These are phyloP conservation scores for Sebastes minor DNA, from an alignment of 2,797 vertebrate genomes.

Conservation along the genomic window DNA sequence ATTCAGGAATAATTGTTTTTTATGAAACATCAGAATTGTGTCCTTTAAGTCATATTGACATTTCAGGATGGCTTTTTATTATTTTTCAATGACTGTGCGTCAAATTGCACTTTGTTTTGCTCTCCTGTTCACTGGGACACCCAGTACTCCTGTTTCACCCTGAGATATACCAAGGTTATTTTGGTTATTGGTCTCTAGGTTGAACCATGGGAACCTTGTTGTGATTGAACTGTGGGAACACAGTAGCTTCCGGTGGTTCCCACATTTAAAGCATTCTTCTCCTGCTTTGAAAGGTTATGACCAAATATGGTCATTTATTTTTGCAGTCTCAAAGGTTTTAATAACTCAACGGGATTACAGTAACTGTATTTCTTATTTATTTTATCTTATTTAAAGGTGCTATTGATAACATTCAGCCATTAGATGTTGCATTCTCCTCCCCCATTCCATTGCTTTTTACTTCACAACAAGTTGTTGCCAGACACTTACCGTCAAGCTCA, in stretches of 20 bases:
- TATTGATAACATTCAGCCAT: too few relatives aligned
- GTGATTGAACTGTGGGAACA: conserved; percentile 18
- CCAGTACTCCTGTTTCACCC: conserved; percentile 49
- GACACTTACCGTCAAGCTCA: too few relatives aligned
- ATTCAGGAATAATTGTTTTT: neutral
- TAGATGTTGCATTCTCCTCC: too few relatives aligned
- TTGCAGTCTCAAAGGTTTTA: neutral
- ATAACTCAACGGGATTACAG: neutral
- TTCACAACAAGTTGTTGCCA: too few relatives aligned
- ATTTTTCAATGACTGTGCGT: neutral
- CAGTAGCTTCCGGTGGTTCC: neutral
- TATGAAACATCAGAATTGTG: neutral
- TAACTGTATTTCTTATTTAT: neutral
- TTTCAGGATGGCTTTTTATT: neutral
- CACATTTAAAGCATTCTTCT: conserved; percentile 20
- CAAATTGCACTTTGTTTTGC: neutral
- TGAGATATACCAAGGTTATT: conserved; percentile 57
- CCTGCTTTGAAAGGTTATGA: conserved; percentile 10
- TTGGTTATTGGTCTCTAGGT: conserved; percentile 46
- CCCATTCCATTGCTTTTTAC: too few relatives aligned
- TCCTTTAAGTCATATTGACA: neutral
- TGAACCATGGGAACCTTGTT: conserved; percentile 41
- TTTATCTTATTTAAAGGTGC: too few relatives aligned
- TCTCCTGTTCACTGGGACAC: neutral
- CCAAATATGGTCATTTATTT: conserved; percentile 5